These are phyloP conservation scores for Deilephila elpenor DNA, from an alignment of 2,888 invertebrate genomes.

Conservation along the genomic window DNA sequence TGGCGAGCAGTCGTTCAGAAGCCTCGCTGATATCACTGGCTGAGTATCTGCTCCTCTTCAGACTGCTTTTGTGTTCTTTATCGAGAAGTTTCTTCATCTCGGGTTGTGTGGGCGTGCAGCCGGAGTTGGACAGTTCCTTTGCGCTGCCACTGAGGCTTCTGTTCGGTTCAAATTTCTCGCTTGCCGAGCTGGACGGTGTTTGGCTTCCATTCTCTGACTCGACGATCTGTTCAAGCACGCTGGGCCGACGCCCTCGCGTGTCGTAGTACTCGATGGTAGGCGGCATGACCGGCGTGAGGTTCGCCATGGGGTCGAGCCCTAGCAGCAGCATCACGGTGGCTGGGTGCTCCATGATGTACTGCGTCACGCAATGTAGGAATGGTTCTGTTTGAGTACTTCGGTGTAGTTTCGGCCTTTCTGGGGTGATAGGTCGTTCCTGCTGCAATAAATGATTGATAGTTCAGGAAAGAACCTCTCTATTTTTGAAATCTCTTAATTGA, in stretches of 20 bases:
- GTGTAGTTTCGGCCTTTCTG: slow-evolving; percentile 71
- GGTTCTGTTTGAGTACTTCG: slow-evolving; percentile 87
- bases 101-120: slow-evolving; percentile 44
- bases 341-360: slow-evolving; percentile 89
- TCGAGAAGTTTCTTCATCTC: slow-evolving; percentile 71
- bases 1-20: slow-evolving; percentile 82
- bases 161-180: slow-evolving; percentile 66
- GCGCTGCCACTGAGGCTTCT: slow-evolving; percentile 68
- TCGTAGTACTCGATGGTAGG: slow-evolving; percentile 79
- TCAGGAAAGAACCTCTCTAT: no score
- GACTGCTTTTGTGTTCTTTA: slow-evolving; percentile 61
- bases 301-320: slow-evolving; percentile 87
- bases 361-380: slow-evolving; percentile 84
- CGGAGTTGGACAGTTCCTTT: slow-evolving; percentile 56
- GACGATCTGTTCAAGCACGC: slow-evolving; percentile 76
- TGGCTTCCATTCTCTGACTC: slow-evolving; percentile 78
- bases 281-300: slow-evolving; percentile 70
- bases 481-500: no score
- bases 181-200: slow-evolving; percentile 74
- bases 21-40: slow-evolving; percentile 88
- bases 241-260: slow-evolving; percentile 69
- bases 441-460: slow-evolving; percentile 42
- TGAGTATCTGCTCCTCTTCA: slow-evolving; percentile 86
- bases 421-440: slow-evolving; percentile 74
- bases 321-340: slow-evolving; percentile 89